Base-by-base conservation (phyloP, 2,113 vertebrate species). In the Macrotus californicus region DNA sequence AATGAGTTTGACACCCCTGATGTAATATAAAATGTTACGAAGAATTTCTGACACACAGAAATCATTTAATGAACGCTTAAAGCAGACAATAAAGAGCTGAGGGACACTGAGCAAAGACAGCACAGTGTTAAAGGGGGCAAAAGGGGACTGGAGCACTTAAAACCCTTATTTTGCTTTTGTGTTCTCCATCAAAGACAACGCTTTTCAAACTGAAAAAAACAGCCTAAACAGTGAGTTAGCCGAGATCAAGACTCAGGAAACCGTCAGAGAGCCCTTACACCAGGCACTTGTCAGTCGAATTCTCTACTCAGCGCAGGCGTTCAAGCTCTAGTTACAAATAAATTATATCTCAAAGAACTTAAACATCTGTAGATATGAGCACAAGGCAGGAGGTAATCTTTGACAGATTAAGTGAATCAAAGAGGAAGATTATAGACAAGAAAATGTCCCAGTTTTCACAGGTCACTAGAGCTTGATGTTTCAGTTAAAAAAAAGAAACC, bases 391-490 rank as follows among this genome's bases (percentile, higher is more conserved):
- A 81, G 31, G 16, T 87, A 91, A 75, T 75, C 75, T 82, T 75
- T 91, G 61, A 61, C 85, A 80, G 21, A 80, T 26, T 90, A 77
- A 79, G 21, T 94, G 61, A 79, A 91, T 48, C 4, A 22, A 85
- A 92, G 59, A 93, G 39, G 29, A 54, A 16, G 7, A 14, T 15
- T 54, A 6, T 4, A 86, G 46, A 66, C 6, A 70, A 80, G 52
- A 94, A 91, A 73, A 54, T 79, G 36, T 64, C 22, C 54, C 75
- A 81, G 39, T 85, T 94, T 91, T 66, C 67, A 95, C 8, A 67
- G 48, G 14, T 67, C 67, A 75, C 48, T 31, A 11, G 56, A 46
- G 64, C 11, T 92, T 75, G 36, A 7, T 72, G 19, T 64, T 54
- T 93, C 26, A 73, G 76, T 81, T 88, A 15, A 67, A 67, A 66